Base-by-base conservation (phyloP, 2,797 vertebrate genomes). In the Perodicticus potto region DNA sequence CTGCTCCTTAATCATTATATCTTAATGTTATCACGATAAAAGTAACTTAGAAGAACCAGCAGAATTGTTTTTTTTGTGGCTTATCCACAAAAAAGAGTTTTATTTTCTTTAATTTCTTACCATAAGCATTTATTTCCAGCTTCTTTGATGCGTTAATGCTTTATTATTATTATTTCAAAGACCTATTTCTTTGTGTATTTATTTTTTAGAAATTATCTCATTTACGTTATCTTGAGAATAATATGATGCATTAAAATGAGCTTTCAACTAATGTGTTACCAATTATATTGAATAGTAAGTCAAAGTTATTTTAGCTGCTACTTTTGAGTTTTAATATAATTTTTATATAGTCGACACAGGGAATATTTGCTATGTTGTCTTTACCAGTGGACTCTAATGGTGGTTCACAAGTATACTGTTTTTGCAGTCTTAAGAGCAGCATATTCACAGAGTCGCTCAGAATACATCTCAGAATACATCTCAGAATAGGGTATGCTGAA, bases 271-370 rank as follows among this genome's bases (percentile, higher is more conserved):
- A 40, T 17, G 4, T 95, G 17, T 81, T 93, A 81, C 29, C 25
- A 80, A 4, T 90, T 59, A 59, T n/a, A 43, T 74, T 84, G 65
- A 83, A 29, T 83, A 69, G 17, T 43, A 92, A 34, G 10, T 89
- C 9, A 25, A 45, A 87, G 40, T 87, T 89, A 77, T 61, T 92
- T 40, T 95, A 77, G 27, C 63, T 78, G 9, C 27, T 65, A 20
- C 43, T 95, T 77, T 86, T 74, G 83, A 73, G n/a, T 89, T 86
- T 88, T 92, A 89, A 73, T 82, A 59, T 25, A 67, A n/a, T 83
- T 86, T 20, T 20, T 70, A 7, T 89, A 34, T 32, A 85, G 0
- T 80, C 63, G 43, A 63, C 53, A 65, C 5, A 7, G 45, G n/a
- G 19, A 70, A 61, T 77, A 61, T 85, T 94, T 93, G 77, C 57